Evolutionary conservation across 2,113 vertebrate species (phyloP).

Genomic region (Gobiocypris rarus): DNA sequence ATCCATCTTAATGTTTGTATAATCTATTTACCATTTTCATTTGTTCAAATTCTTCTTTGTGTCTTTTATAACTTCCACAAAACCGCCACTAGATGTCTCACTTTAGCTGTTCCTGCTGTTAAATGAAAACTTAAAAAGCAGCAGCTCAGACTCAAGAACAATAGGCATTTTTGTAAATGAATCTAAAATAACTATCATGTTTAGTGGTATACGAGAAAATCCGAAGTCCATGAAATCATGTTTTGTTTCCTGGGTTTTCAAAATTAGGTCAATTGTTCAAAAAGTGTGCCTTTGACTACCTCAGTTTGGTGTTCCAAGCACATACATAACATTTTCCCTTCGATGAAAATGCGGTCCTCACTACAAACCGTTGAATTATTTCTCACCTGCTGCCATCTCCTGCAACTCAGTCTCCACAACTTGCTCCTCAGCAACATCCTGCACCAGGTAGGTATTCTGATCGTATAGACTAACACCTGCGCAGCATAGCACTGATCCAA

Average conservation of each 20-base stretch:
- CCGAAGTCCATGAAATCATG: too few relatives aligned
- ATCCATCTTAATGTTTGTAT: not conserved
- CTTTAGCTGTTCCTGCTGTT: constrained; percentile 10
- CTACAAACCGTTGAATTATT: not conserved
- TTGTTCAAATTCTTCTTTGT: not conserved
- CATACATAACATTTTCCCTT: not conserved
- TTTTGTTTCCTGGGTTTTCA: too few relatives aligned
- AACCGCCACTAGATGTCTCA: constrained; percentile 52
- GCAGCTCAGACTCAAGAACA: too few relatives aligned
- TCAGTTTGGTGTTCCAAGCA: not conserved
- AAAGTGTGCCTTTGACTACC: not conserved
- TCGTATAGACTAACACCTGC: constrained; percentile 95
- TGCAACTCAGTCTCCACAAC: constrained; percentile 93
- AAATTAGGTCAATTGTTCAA: too few relatives aligned
- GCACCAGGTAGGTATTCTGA: constrained; percentile 90
- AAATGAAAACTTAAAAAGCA: too few relatives aligned
- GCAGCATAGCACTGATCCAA: constrained; percentile 97
- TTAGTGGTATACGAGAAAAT: too few relatives aligned
- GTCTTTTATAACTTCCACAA: not conserved
- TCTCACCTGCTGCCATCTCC: constrained; percentile 83
- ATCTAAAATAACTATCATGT: too few relatives aligned
- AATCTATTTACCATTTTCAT: not conserved
- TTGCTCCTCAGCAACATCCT: constrained; percentile 97
- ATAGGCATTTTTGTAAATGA: too few relatives aligned
- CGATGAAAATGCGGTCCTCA: not conserved